phyloP scores from a whole-genome alignment of 1,140 invertebrate genomes.

The Myzus persicae region DNA sequence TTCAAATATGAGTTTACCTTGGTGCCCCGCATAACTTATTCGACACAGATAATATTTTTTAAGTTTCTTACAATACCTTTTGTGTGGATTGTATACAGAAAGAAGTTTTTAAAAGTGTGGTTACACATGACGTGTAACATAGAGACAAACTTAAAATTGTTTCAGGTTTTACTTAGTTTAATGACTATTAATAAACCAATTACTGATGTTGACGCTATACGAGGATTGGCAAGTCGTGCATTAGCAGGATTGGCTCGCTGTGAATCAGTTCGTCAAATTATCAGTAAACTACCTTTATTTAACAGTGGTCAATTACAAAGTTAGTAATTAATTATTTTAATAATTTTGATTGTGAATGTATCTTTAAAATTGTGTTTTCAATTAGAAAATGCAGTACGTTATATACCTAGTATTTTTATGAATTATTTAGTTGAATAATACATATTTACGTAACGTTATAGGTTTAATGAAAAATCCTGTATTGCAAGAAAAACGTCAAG shows the following conservation, averaged over 20 bases:
- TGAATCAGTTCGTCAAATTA: conserved; percentile 93
- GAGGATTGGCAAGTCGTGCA: conserved; percentile 91
- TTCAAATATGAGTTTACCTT: no score
- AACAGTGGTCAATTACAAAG: conserved; percentile 91
- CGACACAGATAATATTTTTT: no score
- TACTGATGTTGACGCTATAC: conserved; percentile 93
- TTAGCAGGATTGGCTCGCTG: no score
- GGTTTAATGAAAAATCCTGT: conserved; percentile 94
- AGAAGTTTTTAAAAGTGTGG: no score
- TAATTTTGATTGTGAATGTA: neutral
- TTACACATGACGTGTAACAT: no score
- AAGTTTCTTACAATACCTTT: no score
- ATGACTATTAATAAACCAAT: conserved; percentile 93
- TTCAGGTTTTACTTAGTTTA: conserved; percentile 75
- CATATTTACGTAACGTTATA: no score
- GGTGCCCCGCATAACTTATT: no score
- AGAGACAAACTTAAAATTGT: neutral
- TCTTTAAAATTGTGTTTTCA: neutral
- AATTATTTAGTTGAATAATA: no score
- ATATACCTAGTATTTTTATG: conserved; percentile 60
- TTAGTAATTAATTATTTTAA: conserved; percentile 64
- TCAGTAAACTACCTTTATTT: conserved; percentile 94
- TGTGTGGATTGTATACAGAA: no score
- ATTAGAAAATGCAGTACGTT: neutral
- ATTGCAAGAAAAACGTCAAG: conserved; percentile 92